Base-by-base conservation (phyloP, 2,113 vertebrate species). In the Nycticorax nycticorax region DNA sequence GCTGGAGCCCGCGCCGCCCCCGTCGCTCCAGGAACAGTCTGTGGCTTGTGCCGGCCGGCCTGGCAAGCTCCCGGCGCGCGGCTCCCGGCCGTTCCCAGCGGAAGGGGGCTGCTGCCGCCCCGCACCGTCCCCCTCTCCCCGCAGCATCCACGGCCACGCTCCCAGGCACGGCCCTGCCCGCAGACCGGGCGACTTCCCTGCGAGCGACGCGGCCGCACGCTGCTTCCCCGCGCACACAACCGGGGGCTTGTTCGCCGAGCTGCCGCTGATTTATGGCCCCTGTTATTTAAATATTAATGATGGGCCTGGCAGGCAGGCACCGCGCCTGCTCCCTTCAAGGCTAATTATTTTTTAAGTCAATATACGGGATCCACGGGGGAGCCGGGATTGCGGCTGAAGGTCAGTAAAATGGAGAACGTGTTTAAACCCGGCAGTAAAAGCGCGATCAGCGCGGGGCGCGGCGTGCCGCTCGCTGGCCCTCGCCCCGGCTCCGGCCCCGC, bases 301-400 rank as follows among this genome's bases (percentile, higher is more conserved):
- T 13, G 59, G 80, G 66, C 48, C 76, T 92, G 92, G 91, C 91
- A 5, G 94, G 67, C 82, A 30, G 81, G 90, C 80, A 28, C 55
- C 0, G 26, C 9, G 82, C 95, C 89, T 81, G 78, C 91, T 94
- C 89, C 63, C 94, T 88, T 77, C 66, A 20, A 41, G 45, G 84
- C 85, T 92, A 88, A 93, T 96, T 93, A 88, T 95, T 96, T 97
- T 85, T 84, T 60, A 63, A 88, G 95, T 90, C 95, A 96, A 95
- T 92, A 88, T 41, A 64, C 74, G 79, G 4, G 78, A 78, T 75
- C 93, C 72, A 3, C 3, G 1, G 91, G 92, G 81, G 87, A 75
- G 62, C 74, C 21, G 71, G 10, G 56, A 48, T 43, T 53, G 88
- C 8, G 32, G 63, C 26, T 43, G 71, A 77, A 89, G 92, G 93